Percentiles rank a stretch among this genome's conserved stretches.
phyloP scores from a whole-genome alignment of 2,113 vertebrate species.

The Pica pica region DNA sequence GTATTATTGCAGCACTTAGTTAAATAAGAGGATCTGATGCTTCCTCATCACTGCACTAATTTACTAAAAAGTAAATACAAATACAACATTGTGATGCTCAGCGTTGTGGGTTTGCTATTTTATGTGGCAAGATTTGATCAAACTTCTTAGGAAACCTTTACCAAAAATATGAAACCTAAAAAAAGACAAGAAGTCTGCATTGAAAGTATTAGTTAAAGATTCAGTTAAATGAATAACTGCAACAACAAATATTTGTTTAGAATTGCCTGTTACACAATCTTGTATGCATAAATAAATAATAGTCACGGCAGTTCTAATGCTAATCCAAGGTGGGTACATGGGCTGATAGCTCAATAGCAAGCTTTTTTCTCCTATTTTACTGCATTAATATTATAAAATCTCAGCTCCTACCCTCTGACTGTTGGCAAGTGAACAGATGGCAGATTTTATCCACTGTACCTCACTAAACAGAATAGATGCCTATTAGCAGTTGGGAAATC shows the following conservation, averaged over 20 bases:
- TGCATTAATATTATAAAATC: neutral
- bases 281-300: neutral
- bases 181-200: neutral
- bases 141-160: neutral
- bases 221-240: neutral
- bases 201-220: neutral
- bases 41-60: neutral
- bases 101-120: neutral
- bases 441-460: constrained; percentile 7
- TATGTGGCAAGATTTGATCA: neutral
- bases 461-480: neutral
- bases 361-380: neutral
- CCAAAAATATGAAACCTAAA: neutral
- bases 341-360: neutral
- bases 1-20: neutral
- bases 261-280: neutral
- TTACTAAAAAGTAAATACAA: neutral
- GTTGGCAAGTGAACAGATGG: constrained; percentile 37
- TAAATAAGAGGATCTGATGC: neutral
- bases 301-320: neutral
- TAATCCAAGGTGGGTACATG: neutral
- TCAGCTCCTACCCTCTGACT: neutral
- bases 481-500: constrained; percentile 10
- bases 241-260: neutral
- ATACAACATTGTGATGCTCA: neutral